Evolutionary conservation across 2,888 invertebrate genomes (phyloP).

Genomic region (Epinotia nisella): DNA sequence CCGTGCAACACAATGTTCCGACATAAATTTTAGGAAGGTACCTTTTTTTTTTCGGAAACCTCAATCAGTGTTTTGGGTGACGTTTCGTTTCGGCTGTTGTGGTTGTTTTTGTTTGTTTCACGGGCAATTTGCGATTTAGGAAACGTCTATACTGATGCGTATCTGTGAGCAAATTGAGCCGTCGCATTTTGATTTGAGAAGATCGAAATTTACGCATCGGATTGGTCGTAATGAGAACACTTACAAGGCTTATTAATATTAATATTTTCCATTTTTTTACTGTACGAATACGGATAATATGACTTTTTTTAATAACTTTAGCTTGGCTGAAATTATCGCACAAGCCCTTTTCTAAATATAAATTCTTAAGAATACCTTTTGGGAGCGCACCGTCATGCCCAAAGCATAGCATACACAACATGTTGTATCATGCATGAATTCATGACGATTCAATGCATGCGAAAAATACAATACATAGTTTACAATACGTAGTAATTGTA

Average conservation of each 20-base stretch:
- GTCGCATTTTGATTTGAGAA: conserved; percentile 62
- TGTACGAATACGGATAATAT: not conserved
- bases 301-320: not conserved
- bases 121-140: conserved; percentile 76
- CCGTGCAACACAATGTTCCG: conserved; percentile 71
- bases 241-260: conserved; percentile 78
- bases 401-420: conserved; percentile 30
- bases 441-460: conserved; percentile 45
- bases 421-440: conserved; percentile 36
- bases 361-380: conserved; percentile 1
- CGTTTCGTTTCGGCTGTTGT: conserved; percentile 73
- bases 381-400: conserved; percentile 4
- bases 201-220: conserved; percentile 74
- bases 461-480: conserved; percentile 44
- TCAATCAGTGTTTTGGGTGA: conserved; percentile 68
- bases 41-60: conserved; percentile 56
- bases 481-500: conserved; percentile 44
- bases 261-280: conserved; percentile 61
- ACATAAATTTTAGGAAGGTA: conserved; percentile 74
- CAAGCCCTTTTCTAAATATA: not conserved
- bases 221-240: conserved; percentile 75
- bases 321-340: conserved; percentile 1
- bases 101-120: conserved; percentile 79
- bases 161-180: conserved; percentile 71
- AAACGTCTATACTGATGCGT: conserved; percentile 59